Evolutionary conservation across 2,113 vertebrate genomes (phyloP).

Genomic region (Shinisaurus crocodilurus): DNA sequence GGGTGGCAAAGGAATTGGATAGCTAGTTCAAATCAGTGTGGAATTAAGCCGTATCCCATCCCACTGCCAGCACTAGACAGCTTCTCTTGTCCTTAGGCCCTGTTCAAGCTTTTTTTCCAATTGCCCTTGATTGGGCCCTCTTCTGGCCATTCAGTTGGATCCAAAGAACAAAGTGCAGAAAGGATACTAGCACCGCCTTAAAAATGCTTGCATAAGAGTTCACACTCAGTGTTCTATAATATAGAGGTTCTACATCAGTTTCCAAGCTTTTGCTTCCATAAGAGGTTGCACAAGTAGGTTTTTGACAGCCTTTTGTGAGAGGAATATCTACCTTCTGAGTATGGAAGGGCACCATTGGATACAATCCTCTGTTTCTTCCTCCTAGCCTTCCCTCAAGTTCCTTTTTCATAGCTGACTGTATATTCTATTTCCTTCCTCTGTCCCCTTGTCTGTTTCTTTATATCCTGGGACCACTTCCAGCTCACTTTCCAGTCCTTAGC

Average conservation of each 20-base stretch:
- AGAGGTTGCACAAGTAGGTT: no score
- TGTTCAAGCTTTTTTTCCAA: neutral
- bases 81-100: neutral
- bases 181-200: neutral
- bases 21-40: neutral
- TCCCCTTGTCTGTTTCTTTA: neutral
- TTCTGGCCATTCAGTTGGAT: neutral
- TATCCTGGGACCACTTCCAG: neutral
- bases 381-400: neutral
- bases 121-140: neutral
- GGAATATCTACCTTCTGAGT: no score
- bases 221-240: neutral
- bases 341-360: no score
- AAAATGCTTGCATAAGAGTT: neutral
- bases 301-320: neutral
- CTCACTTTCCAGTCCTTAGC: neutral
- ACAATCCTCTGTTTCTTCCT: neutral
- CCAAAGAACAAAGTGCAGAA: neutral
- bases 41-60: neutral
- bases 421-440: neutral
- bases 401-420: neutral
- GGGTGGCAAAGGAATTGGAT: neutral
- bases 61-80: neutral
- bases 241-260: neutral
- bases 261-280: neutral